Percentiles rank a stretch among this genome's conserved stretches.
Evolutionary conservation across 2,113 vertebrate genomes (phyloP).

Genomic region (Semnopithecus entellus): DNA sequence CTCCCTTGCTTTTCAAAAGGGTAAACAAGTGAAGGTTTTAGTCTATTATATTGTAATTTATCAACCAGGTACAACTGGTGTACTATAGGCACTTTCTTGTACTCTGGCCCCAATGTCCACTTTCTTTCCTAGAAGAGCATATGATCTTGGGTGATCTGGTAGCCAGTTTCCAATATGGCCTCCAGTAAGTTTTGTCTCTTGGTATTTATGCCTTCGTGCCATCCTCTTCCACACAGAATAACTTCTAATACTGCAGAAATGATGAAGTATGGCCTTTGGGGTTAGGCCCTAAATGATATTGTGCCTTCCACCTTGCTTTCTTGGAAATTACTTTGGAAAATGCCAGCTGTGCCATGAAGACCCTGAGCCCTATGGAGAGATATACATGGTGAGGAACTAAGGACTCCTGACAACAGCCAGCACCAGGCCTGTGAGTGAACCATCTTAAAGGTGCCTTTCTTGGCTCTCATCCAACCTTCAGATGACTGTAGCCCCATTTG

Average conservation of each 20-base stretch:
- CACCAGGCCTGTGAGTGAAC: neutral
- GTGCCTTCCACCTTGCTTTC: neutral
- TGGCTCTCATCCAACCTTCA: neutral
- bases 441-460: neutral
- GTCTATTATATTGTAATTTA: neutral
- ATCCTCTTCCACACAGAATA: neutral
- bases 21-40: neutral
- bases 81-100: neutral
- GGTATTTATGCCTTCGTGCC: neutral
- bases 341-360: neutral
- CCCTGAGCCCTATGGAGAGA: neutral
- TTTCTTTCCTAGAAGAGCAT: neutral
- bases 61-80: neutral
- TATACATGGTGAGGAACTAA: neutral
- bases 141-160: neutral
- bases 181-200: neutral
- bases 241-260: neutral
- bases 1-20: constrained; percentile 4
- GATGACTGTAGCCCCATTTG: neutral
- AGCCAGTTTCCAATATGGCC: neutral
- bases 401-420: neutral
- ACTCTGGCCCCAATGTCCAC: neutral
- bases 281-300: neutral
- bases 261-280: neutral
- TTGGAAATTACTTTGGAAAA: neutral